Evolutionary conservation across 2,113 vertebrate genomes (phyloP).

Genomic region (Crotalus tigris): DNA sequence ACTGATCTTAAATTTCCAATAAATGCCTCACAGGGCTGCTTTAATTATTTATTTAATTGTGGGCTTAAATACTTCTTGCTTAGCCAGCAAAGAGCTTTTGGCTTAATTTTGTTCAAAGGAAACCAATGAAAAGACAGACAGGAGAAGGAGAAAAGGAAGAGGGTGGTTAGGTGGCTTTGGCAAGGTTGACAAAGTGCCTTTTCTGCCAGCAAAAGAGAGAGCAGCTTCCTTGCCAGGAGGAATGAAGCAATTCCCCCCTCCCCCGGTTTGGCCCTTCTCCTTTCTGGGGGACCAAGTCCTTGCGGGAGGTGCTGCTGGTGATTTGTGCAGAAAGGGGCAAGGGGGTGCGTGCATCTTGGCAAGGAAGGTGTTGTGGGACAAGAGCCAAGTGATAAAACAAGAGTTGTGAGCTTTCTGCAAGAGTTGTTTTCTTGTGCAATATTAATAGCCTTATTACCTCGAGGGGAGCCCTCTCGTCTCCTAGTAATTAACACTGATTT

Average conservation of each 20-base stretch:
- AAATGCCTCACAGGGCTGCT: not conserved
- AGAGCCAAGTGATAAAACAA: constrained; percentile 34
- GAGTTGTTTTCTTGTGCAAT: constrained; percentile 49
- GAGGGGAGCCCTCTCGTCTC: constrained; percentile 42
- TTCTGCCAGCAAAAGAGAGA: not conserved
- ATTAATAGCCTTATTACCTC: constrained; percentile 57
- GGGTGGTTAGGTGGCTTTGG: not conserved
- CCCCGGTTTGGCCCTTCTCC: not conserved
- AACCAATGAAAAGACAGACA: not conserved
- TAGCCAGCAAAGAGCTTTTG: rapidly evolving
- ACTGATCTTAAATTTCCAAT: not conserved
- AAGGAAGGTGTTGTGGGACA: constrained; percentile 26
- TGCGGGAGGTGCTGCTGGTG: constrained; percentile 1
- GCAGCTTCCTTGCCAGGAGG: not conserved
- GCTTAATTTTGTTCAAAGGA: not conserved
- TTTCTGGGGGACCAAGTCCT: not conserved
- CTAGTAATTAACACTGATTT: constrained; percentile 57
- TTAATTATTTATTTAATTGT: not conserved
- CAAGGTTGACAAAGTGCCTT: constrained; percentile 4
- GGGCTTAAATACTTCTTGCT: not conserved
- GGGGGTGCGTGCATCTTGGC: not conserved
- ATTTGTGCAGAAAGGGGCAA: not conserved
- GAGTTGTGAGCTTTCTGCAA: constrained; percentile 11
- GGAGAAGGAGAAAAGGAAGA: constrained; percentile 15
- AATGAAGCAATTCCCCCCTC: not conserved